These are phyloP conservation scores for Toxotes lorentzi DNA, from an alignment of 2,797 vertebrate genomes.

Conservation along the genomic window DNA sequence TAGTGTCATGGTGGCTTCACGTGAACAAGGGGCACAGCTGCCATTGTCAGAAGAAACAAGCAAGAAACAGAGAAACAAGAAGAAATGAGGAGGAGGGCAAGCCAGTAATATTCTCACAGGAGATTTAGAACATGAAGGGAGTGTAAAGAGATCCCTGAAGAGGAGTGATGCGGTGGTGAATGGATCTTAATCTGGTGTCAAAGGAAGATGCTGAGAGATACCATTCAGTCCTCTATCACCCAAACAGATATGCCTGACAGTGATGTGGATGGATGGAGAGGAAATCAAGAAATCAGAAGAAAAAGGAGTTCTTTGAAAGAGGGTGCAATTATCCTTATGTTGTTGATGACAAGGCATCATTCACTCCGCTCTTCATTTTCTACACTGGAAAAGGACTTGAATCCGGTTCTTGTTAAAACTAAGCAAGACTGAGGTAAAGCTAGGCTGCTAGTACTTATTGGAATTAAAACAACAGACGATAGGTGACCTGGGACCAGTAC, in stretches of 20 bases:
- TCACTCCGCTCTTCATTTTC: constrained; percentile 22
- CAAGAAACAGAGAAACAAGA: constrained; percentile 89
- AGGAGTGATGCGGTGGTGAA: background rate
- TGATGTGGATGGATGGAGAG: background rate
- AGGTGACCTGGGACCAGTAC: constrained; percentile 21
- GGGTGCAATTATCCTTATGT: background rate
- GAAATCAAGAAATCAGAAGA: background rate
- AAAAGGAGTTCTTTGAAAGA: background rate
- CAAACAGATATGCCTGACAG: background rate
- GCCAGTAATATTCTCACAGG: background rate
- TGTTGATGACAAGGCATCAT: background rate
- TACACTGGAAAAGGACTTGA: constrained; percentile 37
- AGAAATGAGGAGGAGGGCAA: constrained; percentile 85
- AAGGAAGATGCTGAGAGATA: background rate
- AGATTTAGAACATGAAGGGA: background rate
- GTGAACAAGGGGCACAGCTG: constrained; percentile 61
- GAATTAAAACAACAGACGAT: background rate
- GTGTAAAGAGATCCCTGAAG: constrained; percentile 2
- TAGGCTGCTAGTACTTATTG: background rate
- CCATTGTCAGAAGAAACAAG: constrained; percentile 79
- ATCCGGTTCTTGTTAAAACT: background rate
- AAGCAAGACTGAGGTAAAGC: constrained; percentile 2
- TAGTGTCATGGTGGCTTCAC: constrained; percentile 85
- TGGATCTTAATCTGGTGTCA: constrained; percentile 15
- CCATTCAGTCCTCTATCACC: constrained; percentile 7